These are phyloP conservation scores for Labroides dimidiatus DNA, from an alignment of 2,797 vertebrate species.

Conservation along the genomic window DNA sequence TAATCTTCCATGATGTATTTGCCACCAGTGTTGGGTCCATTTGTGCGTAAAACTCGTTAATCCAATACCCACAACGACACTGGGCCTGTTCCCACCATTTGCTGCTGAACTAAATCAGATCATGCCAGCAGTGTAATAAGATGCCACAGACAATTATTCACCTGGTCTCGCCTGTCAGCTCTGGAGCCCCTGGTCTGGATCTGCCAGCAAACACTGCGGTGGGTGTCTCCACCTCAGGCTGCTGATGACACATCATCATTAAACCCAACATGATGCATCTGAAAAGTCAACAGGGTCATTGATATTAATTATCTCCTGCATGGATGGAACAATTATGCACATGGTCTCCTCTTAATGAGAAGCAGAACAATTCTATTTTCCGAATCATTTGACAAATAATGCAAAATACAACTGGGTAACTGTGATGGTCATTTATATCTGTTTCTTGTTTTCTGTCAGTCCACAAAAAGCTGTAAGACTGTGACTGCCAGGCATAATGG, in stretches of 20 bases:
- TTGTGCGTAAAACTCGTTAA: constrained; percentile 72
- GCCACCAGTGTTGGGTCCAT: constrained; percentile 62
- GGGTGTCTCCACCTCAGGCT: constrained; percentile 65
- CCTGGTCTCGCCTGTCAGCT: constrained; percentile 75
- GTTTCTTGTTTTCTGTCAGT: neutral
- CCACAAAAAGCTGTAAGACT: neutral
- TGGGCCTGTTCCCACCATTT: constrained; percentile 71
- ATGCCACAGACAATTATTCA: constrained; percentile 77
- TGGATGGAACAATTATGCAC: constrained; percentile 61
- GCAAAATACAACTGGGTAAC: constrained; percentile 10
- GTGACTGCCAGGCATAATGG: too few species aligned
- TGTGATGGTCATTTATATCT: constrained; percentile 15
- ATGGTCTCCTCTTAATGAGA: constrained; percentile 53
- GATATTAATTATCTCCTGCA: constrained; percentile 76
- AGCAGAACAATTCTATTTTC: constrained; percentile 57
- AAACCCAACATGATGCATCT: constrained; percentile 73
- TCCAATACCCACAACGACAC: constrained; percentile 66
- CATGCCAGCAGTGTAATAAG: constrained; percentile 74
- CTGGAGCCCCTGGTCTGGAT: constrained; percentile 67
- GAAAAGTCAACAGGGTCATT: constrained; percentile 70
- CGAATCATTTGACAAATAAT: constrained; percentile 49
- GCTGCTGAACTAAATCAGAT: constrained; percentile 74
- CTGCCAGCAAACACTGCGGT: constrained; percentile 61
- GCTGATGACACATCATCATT: constrained; percentile 77
- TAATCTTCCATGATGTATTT: constrained; percentile 67